These are phyloP conservation scores for Leucoraja ocellata DNA, from an alignment of 2,797 vertebrate genomes.

Conservation along the genomic window DNA sequence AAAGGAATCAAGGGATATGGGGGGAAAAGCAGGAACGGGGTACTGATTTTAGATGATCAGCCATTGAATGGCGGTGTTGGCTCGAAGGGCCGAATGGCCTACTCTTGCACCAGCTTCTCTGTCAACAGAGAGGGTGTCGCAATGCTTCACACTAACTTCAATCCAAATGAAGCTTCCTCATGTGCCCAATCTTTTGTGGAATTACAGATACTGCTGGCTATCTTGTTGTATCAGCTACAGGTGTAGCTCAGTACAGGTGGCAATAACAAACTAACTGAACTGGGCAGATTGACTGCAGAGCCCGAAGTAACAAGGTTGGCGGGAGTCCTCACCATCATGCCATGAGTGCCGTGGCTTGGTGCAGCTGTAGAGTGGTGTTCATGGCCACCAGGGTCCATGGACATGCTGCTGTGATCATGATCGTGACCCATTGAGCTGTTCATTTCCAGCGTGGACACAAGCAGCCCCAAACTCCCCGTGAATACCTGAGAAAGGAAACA, in stretches of 20 bases:
- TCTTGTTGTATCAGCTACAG: neutral
- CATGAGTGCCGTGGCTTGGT: neutral
- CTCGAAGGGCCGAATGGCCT: too few relatives aligned
- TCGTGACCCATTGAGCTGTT: neutral
- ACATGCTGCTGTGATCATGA: neutral
- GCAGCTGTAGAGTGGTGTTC: neutral
- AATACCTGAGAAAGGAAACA: conserved; percentile 9
- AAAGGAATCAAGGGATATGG: too few relatives aligned
- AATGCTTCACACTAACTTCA: neutral
- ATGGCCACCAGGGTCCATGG: neutral
- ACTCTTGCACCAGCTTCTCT: too few relatives aligned
- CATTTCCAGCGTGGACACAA: neutral
- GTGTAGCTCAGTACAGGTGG: too few relatives aligned
- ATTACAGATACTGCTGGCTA: neutral
- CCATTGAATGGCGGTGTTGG: too few relatives aligned
- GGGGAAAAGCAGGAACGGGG: too few relatives aligned
- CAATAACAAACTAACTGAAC: too few relatives aligned
- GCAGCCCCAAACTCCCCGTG: neutral
- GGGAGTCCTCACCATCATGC: conserved; percentile 5
- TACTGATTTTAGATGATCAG: too few relatives aligned
- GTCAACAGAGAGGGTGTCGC: neutral
- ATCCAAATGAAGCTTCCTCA: neutral
- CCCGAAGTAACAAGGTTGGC: neutral
- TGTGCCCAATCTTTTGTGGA: neutral
- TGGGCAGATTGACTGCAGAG: neutral